phyloP scores from a whole-genome alignment of 2,113 vertebrate genomes.

The Phyllostomus hastatus region DNA sequence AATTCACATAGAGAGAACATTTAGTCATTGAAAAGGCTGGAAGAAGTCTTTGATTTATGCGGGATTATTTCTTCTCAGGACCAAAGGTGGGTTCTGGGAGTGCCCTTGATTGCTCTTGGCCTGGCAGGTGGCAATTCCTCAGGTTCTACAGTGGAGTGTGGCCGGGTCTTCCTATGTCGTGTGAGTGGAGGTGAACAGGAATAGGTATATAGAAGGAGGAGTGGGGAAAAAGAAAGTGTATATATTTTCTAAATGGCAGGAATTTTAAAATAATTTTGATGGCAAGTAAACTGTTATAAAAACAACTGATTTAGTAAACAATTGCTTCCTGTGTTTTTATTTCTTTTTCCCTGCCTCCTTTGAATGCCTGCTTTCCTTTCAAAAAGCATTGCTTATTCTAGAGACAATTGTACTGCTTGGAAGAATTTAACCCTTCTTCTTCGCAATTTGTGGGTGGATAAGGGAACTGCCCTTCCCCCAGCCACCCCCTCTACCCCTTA shows the following conservation, averaged over 20 bases:
- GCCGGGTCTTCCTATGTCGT: background rate
- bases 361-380: background rate
- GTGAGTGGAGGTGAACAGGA: background rate
- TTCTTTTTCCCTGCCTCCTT: background rate
- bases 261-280: background rate
- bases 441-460: background rate
- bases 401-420: background rate
- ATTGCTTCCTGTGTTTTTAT: background rate
- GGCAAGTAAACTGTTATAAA: background rate
- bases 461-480: background rate
- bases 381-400: background rate
- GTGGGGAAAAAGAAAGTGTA: background rate
- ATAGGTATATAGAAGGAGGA: background rate
- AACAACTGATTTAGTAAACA: background rate
- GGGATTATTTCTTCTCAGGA: background rate
- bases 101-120: background rate
- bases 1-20: background rate
- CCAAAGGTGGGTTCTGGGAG: background rate
- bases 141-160: background rate
- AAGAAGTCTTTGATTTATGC: background rate
- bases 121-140: background rate
- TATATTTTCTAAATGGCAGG: background rate
- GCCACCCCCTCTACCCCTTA: background rate
- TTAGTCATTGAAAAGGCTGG: background rate
- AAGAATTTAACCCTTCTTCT: background rate